Evolutionary conservation across 2,888 invertebrate species (phyloP), one percentile per base, ranked within the genome.

Genomic region (Synanthedon andrenaeformis): DNA sequence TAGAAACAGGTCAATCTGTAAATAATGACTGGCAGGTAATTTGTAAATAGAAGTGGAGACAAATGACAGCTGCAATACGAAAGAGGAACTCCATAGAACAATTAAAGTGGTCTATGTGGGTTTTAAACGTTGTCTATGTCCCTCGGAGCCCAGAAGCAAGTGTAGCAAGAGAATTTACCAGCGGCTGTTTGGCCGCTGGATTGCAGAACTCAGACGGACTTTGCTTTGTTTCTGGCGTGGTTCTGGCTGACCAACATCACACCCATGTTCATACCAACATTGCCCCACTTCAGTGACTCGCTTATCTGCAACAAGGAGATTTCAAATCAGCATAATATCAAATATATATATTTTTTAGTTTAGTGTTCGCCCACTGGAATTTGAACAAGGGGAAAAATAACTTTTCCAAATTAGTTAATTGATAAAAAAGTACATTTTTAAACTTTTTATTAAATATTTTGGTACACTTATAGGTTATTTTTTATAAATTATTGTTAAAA

Each of bases 211-310:
- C 87, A 87, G 70, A 87, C 86, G 41, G 87, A 87, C 62, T 82
- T 83, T 35, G 80, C 86, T 65, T 86, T 87, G 58, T 78, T 73
- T 57, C 81, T 63, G 55, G 72, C 69, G 62, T 81, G 72, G 53
- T 57, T 62, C 51, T 67, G 64, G 66, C 65, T 79, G 63, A 92
- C 87, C 60, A 91, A 85, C 79, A 91, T 82, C 62, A 92, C 90
- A 64, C 92, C 92, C 78, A 91, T 91, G 71, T 90, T 91, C 89
- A 92, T 90, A 70, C 92, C 91, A 68, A 92, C 89, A 78, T 89
- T 91, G 69, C 92, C 91, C 91, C 92, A 92, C 80, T 91, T 91
- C 61, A 91, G 88, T 72, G 91, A 91, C 82, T 92, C 92, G 76
- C 91, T 91, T 80, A 91, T 90, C 92, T 92, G 88, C 51, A 90